Conservation (phyloP, 2,888 invertebrate genomes). For the Andricus quercusramuli region DNA sequence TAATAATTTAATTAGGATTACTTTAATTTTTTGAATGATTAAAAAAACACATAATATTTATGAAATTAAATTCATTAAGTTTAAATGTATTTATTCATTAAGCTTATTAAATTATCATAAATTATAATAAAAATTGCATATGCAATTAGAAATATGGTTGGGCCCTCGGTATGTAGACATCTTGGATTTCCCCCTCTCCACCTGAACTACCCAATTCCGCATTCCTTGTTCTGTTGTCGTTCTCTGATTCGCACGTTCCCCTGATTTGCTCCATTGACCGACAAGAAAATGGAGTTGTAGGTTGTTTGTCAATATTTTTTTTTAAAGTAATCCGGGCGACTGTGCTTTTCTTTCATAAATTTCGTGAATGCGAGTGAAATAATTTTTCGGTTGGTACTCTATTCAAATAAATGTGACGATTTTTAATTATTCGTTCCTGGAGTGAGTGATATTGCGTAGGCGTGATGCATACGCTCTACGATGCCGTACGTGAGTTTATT, state of each 20-base stretch:
- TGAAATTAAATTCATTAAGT: too few species aligned
- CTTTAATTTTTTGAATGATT: too few species aligned
- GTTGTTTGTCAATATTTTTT: slow-evolving; percentile 39
- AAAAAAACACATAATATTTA: too few species aligned
- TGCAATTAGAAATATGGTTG: too few species aligned
- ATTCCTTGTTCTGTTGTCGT: neutral
- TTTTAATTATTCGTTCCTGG: neutral
- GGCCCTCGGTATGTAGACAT: too few species aligned
- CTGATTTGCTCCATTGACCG: slow-evolving; percentile 23
- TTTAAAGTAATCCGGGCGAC: neutral
- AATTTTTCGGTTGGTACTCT: neutral
- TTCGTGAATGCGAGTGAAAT: neutral
- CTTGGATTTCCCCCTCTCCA: too few species aligned
- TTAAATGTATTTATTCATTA: too few species aligned
- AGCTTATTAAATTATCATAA: too few species aligned
- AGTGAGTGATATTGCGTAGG: neutral
- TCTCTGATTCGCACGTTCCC: neutral
- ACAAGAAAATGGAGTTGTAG: slow-evolving; percentile 35
- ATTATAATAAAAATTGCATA: too few species aligned
- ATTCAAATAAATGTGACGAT: neutral
- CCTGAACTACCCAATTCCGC: neutral
- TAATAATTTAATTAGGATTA: too few species aligned
- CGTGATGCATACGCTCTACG: slow-evolving; percentile 16
- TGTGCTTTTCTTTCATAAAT: neutral
- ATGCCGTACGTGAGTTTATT: slow-evolving; percentile 37